Evolutionary conservation across 2,797 vertebrate genomes (phyloP), one percentile per base, ranked within the genome.

Genomic region (Poliocrania exsul): DNA sequence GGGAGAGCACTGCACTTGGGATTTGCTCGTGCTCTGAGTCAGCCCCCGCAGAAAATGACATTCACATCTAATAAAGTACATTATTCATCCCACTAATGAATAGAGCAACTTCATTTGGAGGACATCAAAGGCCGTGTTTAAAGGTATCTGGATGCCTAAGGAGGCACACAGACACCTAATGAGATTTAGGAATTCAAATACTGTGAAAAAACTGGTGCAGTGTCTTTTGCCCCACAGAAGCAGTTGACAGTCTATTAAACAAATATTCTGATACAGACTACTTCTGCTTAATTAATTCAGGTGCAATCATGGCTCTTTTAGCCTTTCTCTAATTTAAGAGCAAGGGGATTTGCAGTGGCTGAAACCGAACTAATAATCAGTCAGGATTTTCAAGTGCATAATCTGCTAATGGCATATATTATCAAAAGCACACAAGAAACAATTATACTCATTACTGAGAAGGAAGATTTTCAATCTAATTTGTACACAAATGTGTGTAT

Each of bases 221-320:
- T 37, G 11, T 29, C 70, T 85, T 95, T 70, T 20, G 62, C 44
- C 64, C 13, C 53, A 57, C 51, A 73, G 56, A 75, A 74, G 28
- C 57, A 89, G 67, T 70, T 81, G 80, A 62, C 53, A 84, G 65
- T 72, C 86, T 77, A 65, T 88, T 89, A 44, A 72, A 86, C 23
- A 92, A 91, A 88, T 82, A 90, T 86, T 96, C 70, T 92, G 78
- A 49, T n/a, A 51, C 78, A 92, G 58, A 61, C 40, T 72, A 54
- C 87, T 94, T 94, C 74, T 83, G 77, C 93, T 94, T 95, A 97
- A 97, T 97, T 95, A 97, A 95, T 92, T 95, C 67, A 84, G 92
- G 77, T 92, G 38, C 74, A 96, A 95, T 96, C 77, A 95, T 5
- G 79, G 86, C 86, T 93, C 83, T 85, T 95, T 84, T 58, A 95